These are phyloP conservation scores for Noctua janthina DNA, from an alignment of 2,888 invertebrate species.

Conservation along the genomic window DNA sequence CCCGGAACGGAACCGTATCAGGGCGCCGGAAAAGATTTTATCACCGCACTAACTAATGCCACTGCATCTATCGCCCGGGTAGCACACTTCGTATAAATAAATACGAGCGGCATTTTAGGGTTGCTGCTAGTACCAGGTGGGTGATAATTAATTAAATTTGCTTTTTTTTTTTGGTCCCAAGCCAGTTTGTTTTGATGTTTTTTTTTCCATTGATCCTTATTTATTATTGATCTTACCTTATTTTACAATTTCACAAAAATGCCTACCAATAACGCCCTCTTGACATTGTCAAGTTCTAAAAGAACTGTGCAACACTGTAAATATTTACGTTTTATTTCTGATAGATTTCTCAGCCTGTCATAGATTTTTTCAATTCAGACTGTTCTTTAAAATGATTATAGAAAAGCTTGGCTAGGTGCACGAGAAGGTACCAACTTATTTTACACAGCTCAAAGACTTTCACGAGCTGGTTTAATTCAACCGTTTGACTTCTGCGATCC, in stretches of 20 bases:
- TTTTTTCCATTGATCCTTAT: background rate
- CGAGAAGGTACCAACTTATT: background rate
- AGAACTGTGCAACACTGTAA: background rate
- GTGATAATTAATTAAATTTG: background rate
- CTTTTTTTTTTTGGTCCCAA: background rate
- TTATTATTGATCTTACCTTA: too few species aligned
- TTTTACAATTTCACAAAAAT: background rate
- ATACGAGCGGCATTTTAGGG: slow-evolving; percentile 54
- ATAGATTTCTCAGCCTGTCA: background rate
- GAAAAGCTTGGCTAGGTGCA: background rate
- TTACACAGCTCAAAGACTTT: background rate
- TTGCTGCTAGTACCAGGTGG: slow-evolving; percentile 35
- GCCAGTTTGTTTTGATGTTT: background rate
- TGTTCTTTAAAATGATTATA: background rate
- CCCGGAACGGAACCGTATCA: slow-evolving; percentile 56
- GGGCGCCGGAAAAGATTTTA: slow-evolving; percentile 66
- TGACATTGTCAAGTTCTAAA: background rate
- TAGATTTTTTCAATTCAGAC: too few species aligned
- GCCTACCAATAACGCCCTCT: too few species aligned
- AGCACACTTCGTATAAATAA: slow-evolving; percentile 66
- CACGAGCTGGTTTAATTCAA: slow-evolving; percentile 4
- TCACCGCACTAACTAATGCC: slow-evolving; percentile 66
- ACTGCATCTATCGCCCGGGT: slow-evolving; percentile 56
- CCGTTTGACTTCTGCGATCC: background rate
- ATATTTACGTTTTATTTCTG: background rate